phyloP scores from a whole-genome alignment of 2,888 invertebrate genomes.

The Stenotaenia linearis region DNA sequence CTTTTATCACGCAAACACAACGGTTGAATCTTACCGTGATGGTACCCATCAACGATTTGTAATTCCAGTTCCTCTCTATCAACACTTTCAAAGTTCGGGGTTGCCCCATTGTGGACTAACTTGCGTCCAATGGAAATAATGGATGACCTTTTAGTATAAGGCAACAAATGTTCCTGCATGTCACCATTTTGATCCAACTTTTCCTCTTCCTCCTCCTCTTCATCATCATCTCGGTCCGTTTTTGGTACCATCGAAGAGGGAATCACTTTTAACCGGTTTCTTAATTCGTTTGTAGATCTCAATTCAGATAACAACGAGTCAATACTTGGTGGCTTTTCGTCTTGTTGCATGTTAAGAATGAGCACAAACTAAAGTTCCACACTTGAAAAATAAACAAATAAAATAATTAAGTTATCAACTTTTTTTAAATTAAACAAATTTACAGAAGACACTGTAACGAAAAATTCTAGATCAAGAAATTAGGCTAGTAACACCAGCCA shows the following conservation, averaged over 20 bases:
- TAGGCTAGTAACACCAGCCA: background rate
- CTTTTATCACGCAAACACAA: background rate
- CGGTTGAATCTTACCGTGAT: background rate
- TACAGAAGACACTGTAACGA: too few species aligned
- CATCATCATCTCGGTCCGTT: slow-evolving; percentile 8
- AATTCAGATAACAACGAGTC: background rate
- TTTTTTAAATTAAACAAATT: background rate
- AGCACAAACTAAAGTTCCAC: background rate
- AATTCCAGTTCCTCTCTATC: slow-evolving; percentile 24
- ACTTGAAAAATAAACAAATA: background rate
- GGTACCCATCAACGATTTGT: background rate
- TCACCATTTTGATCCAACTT: slow-evolving; percentile 2
- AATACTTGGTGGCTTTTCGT: background rate
- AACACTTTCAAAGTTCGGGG: background rate
- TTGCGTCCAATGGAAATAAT: background rate
- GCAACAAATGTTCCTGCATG: slow-evolving; percentile 30
- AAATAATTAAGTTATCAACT: background rate
- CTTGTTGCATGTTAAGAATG: background rate
- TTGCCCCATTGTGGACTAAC: background rate
- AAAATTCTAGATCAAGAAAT: background rate
- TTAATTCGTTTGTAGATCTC: background rate
- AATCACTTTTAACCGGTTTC: background rate
- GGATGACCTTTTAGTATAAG: background rate
- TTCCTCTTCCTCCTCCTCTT: slow-evolving; percentile 32
- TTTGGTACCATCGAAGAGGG: slow-evolving; percentile 20